Conservation (phyloP, 2,113 vertebrate species). For the Diadophis punctatus region DNA sequence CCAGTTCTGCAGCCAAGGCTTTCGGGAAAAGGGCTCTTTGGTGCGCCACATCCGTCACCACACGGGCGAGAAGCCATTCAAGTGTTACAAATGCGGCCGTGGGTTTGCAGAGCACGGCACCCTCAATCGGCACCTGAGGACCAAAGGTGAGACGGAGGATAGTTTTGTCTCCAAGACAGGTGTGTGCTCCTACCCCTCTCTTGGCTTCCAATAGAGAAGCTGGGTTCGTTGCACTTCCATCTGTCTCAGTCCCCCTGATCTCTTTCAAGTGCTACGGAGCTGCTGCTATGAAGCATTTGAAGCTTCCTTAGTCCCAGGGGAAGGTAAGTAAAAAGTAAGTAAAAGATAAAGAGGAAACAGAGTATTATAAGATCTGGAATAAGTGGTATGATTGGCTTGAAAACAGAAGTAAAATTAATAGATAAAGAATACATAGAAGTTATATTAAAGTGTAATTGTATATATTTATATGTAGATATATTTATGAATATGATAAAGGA, state of each 20-base stretch:
- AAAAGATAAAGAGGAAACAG: too few relatives aligned
- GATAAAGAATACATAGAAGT: too few relatives aligned
- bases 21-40: conserved; percentile 93
- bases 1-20: conserved; percentile 85
- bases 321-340: neutral
- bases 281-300: neutral
- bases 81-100: conserved; percentile 86
- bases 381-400: too few relatives aligned
- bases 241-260: neutral
- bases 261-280: neutral
- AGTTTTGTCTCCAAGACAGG: neutral
- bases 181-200: too few relatives aligned
- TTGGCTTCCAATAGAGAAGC: neutral
- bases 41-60: conserved; percentile 94
- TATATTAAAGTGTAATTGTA: too few relatives aligned
- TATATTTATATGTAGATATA: too few relatives aligned
- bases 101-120: conserved; percentile 96
- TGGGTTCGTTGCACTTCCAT: neutral
- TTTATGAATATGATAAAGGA: too few relatives aligned
- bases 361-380: too few relatives aligned
- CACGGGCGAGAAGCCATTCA: conserved; percentile 95
- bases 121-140: conserved; percentile 89
- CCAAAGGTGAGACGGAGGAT: conserved; percentile 80
- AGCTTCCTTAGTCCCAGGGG: neutral
- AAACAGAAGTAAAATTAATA: too few relatives aligned